Percentiles rank a stretch among this genome's conserved stretches.
Conservation (phyloP, 2,888 invertebrate species). For the Gymnocheta viridis region DNA sequence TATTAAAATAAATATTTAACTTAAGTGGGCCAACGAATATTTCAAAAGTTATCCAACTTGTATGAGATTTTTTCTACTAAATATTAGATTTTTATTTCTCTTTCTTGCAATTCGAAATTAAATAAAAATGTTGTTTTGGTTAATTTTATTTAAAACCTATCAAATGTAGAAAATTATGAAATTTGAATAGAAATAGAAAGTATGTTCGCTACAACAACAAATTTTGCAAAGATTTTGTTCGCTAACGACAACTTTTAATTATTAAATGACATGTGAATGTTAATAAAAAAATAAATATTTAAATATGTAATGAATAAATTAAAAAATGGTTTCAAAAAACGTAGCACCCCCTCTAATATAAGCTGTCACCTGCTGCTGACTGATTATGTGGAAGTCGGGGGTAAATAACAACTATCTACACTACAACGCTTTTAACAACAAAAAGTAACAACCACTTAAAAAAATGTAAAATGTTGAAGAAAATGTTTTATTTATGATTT, state of each 20-base stretch:
- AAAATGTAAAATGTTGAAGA: conserved; percentile 54
- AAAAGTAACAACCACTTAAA: conserved; percentile 55
- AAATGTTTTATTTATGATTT: conserved; percentile 68
- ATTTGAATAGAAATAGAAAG: conserved; percentile 45
- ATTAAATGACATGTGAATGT: neutral
- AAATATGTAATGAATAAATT: conserved; percentile 8
- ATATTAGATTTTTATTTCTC: neutral
- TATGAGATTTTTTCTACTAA: neutral
- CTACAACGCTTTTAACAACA: neutral
- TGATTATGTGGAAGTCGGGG: conserved; percentile 36
- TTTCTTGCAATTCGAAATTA: conserved; percentile 19
- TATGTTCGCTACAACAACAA: conserved; percentile 27
- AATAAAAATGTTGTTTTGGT: neutral
- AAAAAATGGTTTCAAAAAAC: neutral
- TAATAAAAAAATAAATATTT: too few species aligned
- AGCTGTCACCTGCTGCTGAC: neutral
- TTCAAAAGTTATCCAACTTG: neutral
- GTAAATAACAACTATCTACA: neutral
- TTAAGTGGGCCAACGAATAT: conserved; percentile 8
- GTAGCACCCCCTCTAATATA: conserved; percentile 34
- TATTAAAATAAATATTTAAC: conserved; percentile 1
- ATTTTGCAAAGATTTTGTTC: neutral
- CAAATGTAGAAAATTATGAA: conserved; percentile 55
- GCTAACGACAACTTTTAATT: conserved; percentile 35
- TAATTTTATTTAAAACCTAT: conserved; percentile 34